Conservation (phyloP, 2,797 vertebrate species). For the Gallirallus australis region DNA sequence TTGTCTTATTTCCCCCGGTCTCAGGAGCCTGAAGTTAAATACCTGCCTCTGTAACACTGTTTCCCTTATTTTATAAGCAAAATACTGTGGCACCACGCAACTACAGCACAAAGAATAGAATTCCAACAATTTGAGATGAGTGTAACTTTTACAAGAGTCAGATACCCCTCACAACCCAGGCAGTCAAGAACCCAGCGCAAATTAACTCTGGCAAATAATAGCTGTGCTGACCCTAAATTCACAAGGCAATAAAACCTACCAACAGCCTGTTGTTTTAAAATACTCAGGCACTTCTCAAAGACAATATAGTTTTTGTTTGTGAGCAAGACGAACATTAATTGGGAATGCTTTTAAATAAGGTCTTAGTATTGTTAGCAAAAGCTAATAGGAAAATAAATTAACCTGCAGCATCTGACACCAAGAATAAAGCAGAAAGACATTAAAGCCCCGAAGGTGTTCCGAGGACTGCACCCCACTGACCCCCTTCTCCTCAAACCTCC, state of each 20-base stretch:
- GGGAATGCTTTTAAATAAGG: constrained; percentile 44
- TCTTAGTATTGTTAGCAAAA: constrained; percentile 62
- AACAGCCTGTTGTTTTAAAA: constrained; percentile 28
- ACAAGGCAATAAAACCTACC: constrained; percentile 45
- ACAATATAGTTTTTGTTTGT: constrained; percentile 37
- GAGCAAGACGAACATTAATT: constrained; percentile 20
- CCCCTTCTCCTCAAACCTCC: background rate
- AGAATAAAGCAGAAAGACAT: background rate
- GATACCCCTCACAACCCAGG: constrained; percentile 38
- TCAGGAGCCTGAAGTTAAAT: background rate
- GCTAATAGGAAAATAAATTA: constrained; percentile 51
- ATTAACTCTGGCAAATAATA: constrained; percentile 60
- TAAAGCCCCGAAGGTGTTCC: background rate
- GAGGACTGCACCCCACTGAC: background rate
- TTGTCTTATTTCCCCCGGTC: background rate
- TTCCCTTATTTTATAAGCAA: constrained; percentile 32
- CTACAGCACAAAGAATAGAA: constrained; percentile 13
- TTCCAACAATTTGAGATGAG: constrained; percentile 31
- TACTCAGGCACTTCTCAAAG: constrained; percentile 25
- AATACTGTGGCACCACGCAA: constrained; percentile 15
- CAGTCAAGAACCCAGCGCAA: constrained; percentile 41
- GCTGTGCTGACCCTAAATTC: constrained; percentile 64
- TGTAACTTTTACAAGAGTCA: constrained; percentile 50
- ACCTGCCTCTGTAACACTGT: constrained; percentile 29
- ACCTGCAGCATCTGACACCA: constrained; percentile 30